Conservation (phyloP, 1,140 invertebrate species). For the Drosophila sucinea region DNA sequence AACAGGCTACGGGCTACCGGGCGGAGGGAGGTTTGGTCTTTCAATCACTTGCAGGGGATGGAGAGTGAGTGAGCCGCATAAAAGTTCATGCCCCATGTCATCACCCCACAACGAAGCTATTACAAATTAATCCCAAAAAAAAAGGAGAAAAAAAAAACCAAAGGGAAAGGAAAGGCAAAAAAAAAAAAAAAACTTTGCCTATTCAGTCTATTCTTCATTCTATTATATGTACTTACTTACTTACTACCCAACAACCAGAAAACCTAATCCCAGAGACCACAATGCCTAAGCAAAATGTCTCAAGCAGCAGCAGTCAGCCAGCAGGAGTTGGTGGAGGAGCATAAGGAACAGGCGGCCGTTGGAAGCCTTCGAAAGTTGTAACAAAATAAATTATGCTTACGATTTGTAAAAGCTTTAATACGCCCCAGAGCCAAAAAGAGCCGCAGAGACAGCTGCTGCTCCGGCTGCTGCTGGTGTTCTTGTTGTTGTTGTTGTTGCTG, state of each 20-base stretch:
- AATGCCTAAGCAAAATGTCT: constrained; percentile 37
- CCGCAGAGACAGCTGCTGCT: constrained; percentile 33
- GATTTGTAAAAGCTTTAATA: constrained; percentile 79
- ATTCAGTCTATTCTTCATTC: constrained; percentile 23
- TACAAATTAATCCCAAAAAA: constrained; percentile 50
- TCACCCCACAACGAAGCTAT: constrained; percentile 40
- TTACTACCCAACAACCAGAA: constrained; percentile 20
- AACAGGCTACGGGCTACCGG: neutral
- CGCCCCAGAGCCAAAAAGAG: constrained; percentile 70
- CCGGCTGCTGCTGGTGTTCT: constrained; percentile 40
- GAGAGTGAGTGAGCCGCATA: constrained; percentile 2
- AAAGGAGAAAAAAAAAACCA: neutral
- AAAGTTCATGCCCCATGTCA: constrained; percentile 26
- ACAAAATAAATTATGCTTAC: constrained; percentile 79
- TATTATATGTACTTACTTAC: constrained; percentile 32
- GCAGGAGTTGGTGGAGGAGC: neutral
- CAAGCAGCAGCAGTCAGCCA: constrained; percentile 17
- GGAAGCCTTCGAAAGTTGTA: constrained; percentile 48
- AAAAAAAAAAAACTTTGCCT: constrained; percentile 33
- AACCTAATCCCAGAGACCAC: constrained; percentile 20
- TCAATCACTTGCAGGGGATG: constrained; percentile 45
- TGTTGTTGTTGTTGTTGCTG: constrained; percentile 31
- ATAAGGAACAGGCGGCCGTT: constrained; percentile 1
- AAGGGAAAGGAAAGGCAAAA: constrained; percentile 1
- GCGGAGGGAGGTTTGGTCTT: neutral